Evolutionary conservation across 2,113 vertebrate genomes (phyloP), one percentile per base, ranked within the genome.

Genomic region (Lates calcarifer): DNA sequence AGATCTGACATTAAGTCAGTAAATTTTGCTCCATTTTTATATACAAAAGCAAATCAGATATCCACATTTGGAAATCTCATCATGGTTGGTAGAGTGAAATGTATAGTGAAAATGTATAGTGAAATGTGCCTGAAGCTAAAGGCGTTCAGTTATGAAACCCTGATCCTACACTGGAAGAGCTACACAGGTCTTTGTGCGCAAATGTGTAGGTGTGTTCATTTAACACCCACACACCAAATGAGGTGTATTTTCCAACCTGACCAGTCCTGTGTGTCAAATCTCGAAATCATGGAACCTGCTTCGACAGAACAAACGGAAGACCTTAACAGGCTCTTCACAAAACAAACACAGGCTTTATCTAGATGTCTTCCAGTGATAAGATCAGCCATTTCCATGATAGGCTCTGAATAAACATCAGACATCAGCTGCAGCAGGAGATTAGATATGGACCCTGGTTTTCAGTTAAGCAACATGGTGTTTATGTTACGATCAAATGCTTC

Each of bases 191-290:
- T 74, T 20, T 57, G 15, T 68, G 55, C n/a, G 12, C 18, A 12
- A 4, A 53, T 1, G 55, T 37, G 64, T 41, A 41, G 55, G 77
- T 35, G 74, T 47, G 49, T 24, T 35, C 26, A 45, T 43, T 33
- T 45, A 39, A 81, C 74, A 39, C 84, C 73, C 72, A 85, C 80
- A 43, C 77, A 58, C 65, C 24, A 57, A 63, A 18, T 62, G 58
- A 79, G 62, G 39, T 35, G 28, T 15, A 57, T 74, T 84, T 83
- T 86, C 77, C 47, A 49, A 51, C 51, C 45, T 0, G 11, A 33
- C 64, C 75, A 6, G 67, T 75, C 61, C 26, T 33, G n/a, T 55
- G 41, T 58, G 29, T 82, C 68, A 43, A 0, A 47, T 49, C 28
- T 68, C 74, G 28, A 7, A 26, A 55, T 55, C 5, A 0, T 35